Percentiles rank a stretch among this genome's conserved stretches.
phyloP scores from a whole-genome alignment of 2,888 invertebrate genomes.

The Tiliacea aurago region DNA sequence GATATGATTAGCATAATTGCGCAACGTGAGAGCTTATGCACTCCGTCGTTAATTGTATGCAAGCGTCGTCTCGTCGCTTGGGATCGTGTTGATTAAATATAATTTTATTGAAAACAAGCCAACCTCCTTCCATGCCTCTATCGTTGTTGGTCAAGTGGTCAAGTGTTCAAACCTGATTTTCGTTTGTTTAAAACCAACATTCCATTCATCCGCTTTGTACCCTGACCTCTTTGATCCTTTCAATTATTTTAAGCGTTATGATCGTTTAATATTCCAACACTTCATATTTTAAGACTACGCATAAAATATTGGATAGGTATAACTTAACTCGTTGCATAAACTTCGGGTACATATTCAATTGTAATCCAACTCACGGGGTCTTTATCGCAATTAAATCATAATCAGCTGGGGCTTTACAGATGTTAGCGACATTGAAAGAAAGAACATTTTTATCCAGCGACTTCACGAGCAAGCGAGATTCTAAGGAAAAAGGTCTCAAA shows the following conservation, averaged over 20 bases:
- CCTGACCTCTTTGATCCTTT: slow-evolving; percentile 39
- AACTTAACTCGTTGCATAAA: slow-evolving; percentile 33
- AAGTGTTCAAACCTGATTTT: slow-evolving; percentile 50
- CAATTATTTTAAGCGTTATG: slow-evolving; percentile 31
- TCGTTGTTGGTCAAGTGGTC: slow-evolving; percentile 22
- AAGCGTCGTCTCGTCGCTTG: slow-evolving; percentile 74
- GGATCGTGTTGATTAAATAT: slow-evolving; percentile 74
- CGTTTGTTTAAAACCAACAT: slow-evolving; percentile 45
- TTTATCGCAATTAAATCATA: slow-evolving; percentile 48
- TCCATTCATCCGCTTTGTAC: slow-evolving; percentile 40
- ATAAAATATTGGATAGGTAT: slow-evolving; percentile 23
- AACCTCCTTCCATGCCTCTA: slow-evolving; percentile 26
- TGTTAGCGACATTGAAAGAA: slow-evolving; percentile 66
- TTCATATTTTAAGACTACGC: slow-evolving; percentile 20
- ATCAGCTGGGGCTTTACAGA: slow-evolving; percentile 51
- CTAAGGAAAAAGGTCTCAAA: slow-evolving; percentile 74
- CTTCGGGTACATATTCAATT: slow-evolving; percentile 24
- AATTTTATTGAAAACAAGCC: slow-evolving; percentile 59
- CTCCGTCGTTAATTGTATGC: slow-evolving; percentile 79
- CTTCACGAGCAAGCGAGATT: slow-evolving; percentile 65
- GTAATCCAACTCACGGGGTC: slow-evolving; percentile 32
- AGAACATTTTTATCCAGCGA: slow-evolving; percentile 62
- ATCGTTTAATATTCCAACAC: slow-evolving; percentile 17
- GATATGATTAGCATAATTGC: slow-evolving; percentile 82
- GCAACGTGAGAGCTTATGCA: slow-evolving; percentile 80